These are phyloP conservation scores for Phrynocephalus versicolor DNA, from an alignment of 2,113 vertebrate genomes.

Conservation along the genomic window DNA sequence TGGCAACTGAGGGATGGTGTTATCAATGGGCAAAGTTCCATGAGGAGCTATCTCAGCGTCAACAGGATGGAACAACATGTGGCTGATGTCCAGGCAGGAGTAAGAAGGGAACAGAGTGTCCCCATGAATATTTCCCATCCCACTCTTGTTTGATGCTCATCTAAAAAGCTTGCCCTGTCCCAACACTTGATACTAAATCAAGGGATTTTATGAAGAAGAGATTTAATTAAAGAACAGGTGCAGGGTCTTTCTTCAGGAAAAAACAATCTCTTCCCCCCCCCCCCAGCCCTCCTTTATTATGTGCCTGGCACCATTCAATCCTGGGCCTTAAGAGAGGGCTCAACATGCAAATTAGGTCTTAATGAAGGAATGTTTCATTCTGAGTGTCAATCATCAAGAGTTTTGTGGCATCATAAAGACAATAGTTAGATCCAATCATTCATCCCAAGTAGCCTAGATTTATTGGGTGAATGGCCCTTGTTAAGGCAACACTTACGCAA, in stretches of 20 bases:
- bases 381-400: no score
- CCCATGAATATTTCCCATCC: background rate
- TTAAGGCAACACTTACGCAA: no score
- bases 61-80: background rate
- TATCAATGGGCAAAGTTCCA: background rate
- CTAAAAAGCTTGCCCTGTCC: background rate
- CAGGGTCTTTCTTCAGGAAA: background rate
- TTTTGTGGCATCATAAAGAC: no score
- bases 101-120: background rate
- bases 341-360: background rate
- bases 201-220: no score
- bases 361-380: background rate
- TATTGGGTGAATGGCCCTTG: no score
- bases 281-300: background rate
- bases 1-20: background rate
- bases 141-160: background rate
- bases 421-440: no score
- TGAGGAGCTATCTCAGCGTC: background rate
- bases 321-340: background rate
- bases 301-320: background rate
- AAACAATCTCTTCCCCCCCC: no score
- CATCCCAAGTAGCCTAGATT: no score
- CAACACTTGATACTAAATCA: background rate
- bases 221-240: no score
- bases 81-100: background rate